Evolutionary conservation across 1,140 invertebrate genomes (phyloP), one percentile per base, ranked within the genome.

Genomic region (Drosophila miranda): DNA sequence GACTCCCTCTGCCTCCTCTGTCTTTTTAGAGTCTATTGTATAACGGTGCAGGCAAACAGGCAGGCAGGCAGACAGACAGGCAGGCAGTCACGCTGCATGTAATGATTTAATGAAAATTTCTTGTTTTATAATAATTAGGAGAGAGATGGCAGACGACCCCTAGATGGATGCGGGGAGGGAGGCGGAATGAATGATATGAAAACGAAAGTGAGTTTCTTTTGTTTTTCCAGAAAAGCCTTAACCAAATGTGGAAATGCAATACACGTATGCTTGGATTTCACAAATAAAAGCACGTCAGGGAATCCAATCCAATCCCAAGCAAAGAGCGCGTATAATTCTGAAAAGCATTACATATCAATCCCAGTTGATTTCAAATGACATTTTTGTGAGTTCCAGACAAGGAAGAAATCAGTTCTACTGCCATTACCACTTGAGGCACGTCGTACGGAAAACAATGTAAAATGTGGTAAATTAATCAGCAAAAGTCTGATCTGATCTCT

Each of bases 121-220:
- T 87, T 62, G 82, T 86, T 74, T 86, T 77, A 87, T 87, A 87
- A 84, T 69, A 79, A 86, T 81, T 75, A 69, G 55, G 74, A 71
- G 73, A 28, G 54, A 56, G 48, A 70, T 41, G 67, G 54, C 42
- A 52, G 64, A 56, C 19, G n/a, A 28, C n/a, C 11, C 16, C 5
- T n/a, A 51, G 9, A 13, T 44, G 53, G 16, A 46, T 26, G 23
- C 6, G 28, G 23, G 21, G 28, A 28, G 11, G n/a, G 53, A 45
- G 14, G n/a, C 9, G 13, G 9, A 9, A 11, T 8, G 50, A 41
- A 34, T 42, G 68, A 75, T 61, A 78, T 56, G 73, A 75, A 75
- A 75, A 75, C 55, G 82, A 86, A 86, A 86, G 81, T 86, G 69
- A 63, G 62, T 80, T 83, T 75, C 58, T 56, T 75, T 53, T 68